Base-by-base conservation (phyloP, 1,140 invertebrate species). In the Tribolium madens region DNA sequence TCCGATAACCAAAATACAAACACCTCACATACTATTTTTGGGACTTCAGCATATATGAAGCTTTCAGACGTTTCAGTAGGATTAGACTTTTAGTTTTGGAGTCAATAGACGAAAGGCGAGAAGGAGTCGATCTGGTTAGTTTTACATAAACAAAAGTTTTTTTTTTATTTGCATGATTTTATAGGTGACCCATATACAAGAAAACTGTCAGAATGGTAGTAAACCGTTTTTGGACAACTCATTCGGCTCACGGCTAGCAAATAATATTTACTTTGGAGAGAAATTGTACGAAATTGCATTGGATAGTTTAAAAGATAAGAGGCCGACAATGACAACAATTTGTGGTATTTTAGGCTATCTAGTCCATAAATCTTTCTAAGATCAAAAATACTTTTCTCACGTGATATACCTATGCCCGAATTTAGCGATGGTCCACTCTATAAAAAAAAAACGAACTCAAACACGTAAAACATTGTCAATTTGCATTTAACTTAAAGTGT, bases 381-480 rank as follows among this genome's bases (percentile, higher is more conserved):
- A n/a, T n/a, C n/a, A n/a, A n/a, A n/a, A n/a, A n/a, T n/a, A n/a
- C 12, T 99, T 99, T 86, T 98, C 98, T n/a, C 98, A 99, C 87
- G 98, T 99, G 0, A 99, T 99, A n/a, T n/a, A n/a, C n/a, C 72
- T 99, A 99, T 86, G 97, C 98, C 5, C 89, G 96, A 26, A 98
- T 99, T 79, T 99, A 98, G 97, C 91, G 98, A 80, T 99, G 98
- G 97, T 97, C 97, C 0, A 98, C 88, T 99, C 17, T 97, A 99
- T 86, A n/a, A n/a, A n/a, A n/a, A n/a, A 99, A 99, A 87, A 99
- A 99, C 87, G 98, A 99, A 88, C 87, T 99, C 68, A 99, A 99
- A 86, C 97, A 99, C 86, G 93, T 96, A 3, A 98, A 98, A 86
- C 97, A 95, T 85, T 99, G 98, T 86, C 95, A 97, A 87, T 96